Base-by-base conservation (phyloP, 2,113 vertebrate genomes). In the Phyllopteryx taeniolatus region DNA sequence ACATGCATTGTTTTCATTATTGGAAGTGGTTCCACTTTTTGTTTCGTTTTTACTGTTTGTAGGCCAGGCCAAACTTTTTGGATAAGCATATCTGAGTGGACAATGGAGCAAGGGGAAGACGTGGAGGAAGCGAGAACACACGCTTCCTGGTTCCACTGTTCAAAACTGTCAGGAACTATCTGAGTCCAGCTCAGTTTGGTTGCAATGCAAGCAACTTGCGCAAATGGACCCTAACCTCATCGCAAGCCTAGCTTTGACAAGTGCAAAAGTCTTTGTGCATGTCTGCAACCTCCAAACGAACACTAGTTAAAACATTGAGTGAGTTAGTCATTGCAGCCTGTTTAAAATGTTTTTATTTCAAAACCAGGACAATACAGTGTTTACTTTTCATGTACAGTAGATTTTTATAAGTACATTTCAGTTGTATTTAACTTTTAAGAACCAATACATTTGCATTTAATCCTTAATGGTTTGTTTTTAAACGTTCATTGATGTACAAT, bases 141-240 rank as follows among this genome's bases (percentile, higher is more conserved):
- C 44, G 64, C 68, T 67, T 77, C 68, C 35, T 70, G 56, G 43
- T 63, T 67, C 20, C 63, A 44, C 33, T 62, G 59, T 59, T 39
- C 70, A 71, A 33, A 33, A 71, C 42, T 71, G 15, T 49, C 65
- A 71, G 65, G 49, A 85, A 78, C 72, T 49, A 70, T 72, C 51
- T 77, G 63, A 78, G 27, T 46, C 54, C 19, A 62, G 27, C 22
- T 67, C 43, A 67, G 7, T 19, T 54, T 17, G 20, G 9, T 8
- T 60, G 59, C 35, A 22, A 3, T 17, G 27, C 17, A 66, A 59
- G 22, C 22, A 0, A 27, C 27, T 57, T 61, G 17, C 64, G 56
- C 65, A 72, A 49, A 64, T 66, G 39, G 44, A 22, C 19, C 19
- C 19, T 7, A 51, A 51, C 1, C 15, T 51, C 49, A 5, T 17